Percentiles rank a stretch among this genome's conserved stretches.
Conservation (phyloP, 2,797 vertebrate genomes). For the Amniataba percoides region DNA sequence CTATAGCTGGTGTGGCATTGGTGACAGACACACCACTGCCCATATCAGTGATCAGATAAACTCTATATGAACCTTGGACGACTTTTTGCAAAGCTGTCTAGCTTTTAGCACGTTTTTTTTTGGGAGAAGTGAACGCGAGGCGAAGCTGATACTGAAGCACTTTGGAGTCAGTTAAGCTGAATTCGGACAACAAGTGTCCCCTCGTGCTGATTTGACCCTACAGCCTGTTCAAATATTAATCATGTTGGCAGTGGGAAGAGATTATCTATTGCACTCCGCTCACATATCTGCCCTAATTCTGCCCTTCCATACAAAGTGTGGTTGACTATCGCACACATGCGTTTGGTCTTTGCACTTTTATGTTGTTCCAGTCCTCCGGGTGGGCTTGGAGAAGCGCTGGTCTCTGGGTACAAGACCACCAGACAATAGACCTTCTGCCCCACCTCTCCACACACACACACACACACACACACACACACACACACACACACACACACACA, state of each 20-base stretch:
- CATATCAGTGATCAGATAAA: background rate
- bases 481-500: constrained; percentile 33
- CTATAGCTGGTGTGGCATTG: background rate
- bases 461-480: no score
- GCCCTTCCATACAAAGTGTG: constrained; percentile 9
- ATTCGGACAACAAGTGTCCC: constrained; percentile 3
- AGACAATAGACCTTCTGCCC: constrained; percentile 72
- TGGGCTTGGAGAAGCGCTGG: constrained; percentile 32
- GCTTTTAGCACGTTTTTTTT: background rate
- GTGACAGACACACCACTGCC: background rate
- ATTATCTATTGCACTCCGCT: constrained; percentile 11
- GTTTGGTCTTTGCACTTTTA: constrained; percentile 36
- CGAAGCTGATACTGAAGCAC: background rate
- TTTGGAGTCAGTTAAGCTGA: background rate
- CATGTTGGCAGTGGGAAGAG: background rate
- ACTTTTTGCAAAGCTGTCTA: background rate
- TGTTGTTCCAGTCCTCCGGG: constrained; percentile 2
- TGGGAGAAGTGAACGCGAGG: background rate
- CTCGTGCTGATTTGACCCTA: constrained; percentile 21
- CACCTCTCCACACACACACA: constrained; percentile 15
- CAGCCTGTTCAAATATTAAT: constrained; percentile 35
- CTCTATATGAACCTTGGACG: background rate
- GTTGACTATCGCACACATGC: background rate
- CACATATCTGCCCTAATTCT: constrained; percentile 13
- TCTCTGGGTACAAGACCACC: constrained; percentile 38